Conservation (phyloP, 1,140 invertebrate species). For the Pseudomyrmex cubaensis region DNA sequence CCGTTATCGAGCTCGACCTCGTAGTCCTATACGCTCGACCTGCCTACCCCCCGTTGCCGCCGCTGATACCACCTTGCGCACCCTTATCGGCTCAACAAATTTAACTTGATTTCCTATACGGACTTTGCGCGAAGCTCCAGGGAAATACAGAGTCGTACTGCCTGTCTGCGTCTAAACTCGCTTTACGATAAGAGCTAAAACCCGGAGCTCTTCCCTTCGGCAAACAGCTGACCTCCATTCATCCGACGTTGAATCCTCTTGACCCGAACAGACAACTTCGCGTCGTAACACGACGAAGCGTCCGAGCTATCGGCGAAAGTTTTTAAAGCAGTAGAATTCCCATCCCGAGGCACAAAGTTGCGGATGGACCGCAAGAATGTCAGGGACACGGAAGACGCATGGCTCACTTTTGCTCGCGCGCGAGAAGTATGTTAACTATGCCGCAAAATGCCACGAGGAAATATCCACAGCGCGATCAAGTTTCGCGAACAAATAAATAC, state of each 20-base stretch:
- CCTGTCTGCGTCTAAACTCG: constrained; percentile 77
- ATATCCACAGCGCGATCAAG: neutral
- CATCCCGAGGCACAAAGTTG: constrained; percentile 31
- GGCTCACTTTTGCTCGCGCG: neutral
- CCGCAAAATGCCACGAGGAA: too few relatives aligned
- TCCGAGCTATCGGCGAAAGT: constrained; percentile 53
- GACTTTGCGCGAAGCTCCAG: constrained; percentile 78
- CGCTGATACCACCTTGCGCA: constrained; percentile 48
- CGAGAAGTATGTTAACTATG: neutral
- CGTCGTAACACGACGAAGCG: neutral
- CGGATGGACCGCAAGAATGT: constrained; percentile 53
- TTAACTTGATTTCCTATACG: constrained; percentile 82
- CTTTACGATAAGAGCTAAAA: constrained; percentile 81
- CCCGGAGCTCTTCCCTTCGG: constrained; percentile 19
- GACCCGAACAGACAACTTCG: constrained; percentile 70
- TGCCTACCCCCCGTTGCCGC: constrained; percentile 29
- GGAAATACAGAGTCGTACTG: constrained; percentile 76
- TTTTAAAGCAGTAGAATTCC: constrained; percentile 49
- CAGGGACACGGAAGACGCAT: neutral
- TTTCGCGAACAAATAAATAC: neutral
- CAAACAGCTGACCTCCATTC: constrained; percentile 55
- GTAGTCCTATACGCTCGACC: constrained; percentile 49
- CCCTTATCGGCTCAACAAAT: constrained; percentile 81
- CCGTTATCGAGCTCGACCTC: constrained; percentile 72
- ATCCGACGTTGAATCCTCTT: constrained; percentile 69